phyloP scores from a whole-genome alignment of 2,797 vertebrate genomes.

The Melanotaenia boesemani region DNA sequence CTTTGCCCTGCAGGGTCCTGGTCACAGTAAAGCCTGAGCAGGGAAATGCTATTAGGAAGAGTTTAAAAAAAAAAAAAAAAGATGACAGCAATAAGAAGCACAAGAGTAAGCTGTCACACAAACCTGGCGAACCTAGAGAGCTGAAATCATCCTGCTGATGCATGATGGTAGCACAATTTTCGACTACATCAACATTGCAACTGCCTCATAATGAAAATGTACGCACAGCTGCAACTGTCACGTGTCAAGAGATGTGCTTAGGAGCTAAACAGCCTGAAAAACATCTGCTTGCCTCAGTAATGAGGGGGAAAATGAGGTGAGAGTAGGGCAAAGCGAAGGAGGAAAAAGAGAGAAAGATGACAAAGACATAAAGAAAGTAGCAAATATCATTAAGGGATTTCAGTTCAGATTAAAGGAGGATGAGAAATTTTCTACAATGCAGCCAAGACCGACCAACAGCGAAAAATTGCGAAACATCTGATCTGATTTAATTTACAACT shows the following conservation, averaged over 20 bases:
- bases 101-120: constrained; percentile 14
- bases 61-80: constrained; percentile 9
- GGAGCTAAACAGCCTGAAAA: constrained; percentile 39
- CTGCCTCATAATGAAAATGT: constrained; percentile 13
- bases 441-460: neutral
- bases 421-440: neutral
- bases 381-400: neutral
- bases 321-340: neutral
- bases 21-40: constrained; percentile 24
- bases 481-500: neutral
- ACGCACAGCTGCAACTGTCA: constrained; percentile 39
- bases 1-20: constrained; percentile 49
- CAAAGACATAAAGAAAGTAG: neutral
- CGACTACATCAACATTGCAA: constrained; percentile 6
- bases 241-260: constrained; percentile 19
- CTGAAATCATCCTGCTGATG: constrained; percentile 2
- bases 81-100: constrained; percentile 33
- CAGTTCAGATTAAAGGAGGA: neutral
- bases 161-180: constrained; percentile 28
- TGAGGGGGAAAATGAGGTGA: constrained; percentile 12
- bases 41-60: constrained; percentile 54
- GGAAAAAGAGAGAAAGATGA: neutral
- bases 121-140: constrained; percentile 37
- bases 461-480: neutral
- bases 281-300: constrained; percentile 51